Evolutionary conservation across 1,140 invertebrate species (phyloP).

Genomic region (Gryllus bimaculatus): DNA sequence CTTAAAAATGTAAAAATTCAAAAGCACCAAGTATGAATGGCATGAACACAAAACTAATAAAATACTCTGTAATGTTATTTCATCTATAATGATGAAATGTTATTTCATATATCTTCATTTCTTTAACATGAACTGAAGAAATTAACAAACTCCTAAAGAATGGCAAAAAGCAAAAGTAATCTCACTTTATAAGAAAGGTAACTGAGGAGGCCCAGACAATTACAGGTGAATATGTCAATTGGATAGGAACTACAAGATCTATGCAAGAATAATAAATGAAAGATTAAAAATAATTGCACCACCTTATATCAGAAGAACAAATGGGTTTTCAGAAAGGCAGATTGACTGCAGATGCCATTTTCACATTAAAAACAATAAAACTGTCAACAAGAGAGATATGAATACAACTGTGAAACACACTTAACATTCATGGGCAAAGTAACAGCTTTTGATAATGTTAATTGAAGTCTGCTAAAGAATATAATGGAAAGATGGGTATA

Average conservation of each 20-base stretch:
- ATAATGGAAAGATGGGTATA: neutral
- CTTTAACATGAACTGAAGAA: neutral
- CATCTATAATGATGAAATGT: no score
- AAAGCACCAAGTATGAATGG: neutral
- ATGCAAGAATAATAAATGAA: neutral
- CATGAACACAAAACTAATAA: neutral
- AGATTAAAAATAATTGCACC: neutral
- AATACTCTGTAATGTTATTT: neutral
- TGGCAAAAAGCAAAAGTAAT: neutral
- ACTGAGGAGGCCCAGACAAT: neutral
- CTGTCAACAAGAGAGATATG: neutral
- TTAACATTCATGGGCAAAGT: neutral
- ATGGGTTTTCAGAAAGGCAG: neutral
- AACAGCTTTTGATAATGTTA: neutral
- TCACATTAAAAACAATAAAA: neutral
- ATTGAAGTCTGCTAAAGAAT: neutral
- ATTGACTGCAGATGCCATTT: neutral
- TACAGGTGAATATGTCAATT: neutral
- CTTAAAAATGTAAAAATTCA: neutral
- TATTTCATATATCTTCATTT: neutral
- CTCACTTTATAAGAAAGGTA: neutral
- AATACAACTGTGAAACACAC: neutral
- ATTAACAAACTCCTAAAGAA: neutral
- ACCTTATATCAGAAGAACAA: neutral
- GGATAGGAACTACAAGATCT: neutral